These are phyloP conservation scores for Nipponacmea schrenckii DNA, from an alignment of 2,888 invertebrate genomes.

Conservation along the genomic window DNA sequence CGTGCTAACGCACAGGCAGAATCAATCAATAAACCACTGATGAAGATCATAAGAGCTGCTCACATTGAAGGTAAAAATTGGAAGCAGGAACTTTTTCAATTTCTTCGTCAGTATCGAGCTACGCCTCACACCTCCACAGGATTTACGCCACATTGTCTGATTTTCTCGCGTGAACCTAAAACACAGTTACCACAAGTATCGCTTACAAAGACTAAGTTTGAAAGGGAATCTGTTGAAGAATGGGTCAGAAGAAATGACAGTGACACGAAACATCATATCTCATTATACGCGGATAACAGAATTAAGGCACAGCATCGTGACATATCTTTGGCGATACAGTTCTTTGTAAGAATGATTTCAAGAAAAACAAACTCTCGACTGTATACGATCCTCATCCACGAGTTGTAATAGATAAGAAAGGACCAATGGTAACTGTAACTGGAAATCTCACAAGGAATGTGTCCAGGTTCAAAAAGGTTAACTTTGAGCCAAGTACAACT, in stretches of 20 bases:
- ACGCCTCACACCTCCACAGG: slow-evolving; percentile 8
- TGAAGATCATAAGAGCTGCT: slow-evolving; percentile 10
- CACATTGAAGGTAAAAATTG: slow-evolving; percentile 1
- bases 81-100: slow-evolving; percentile 11
- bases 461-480: background rate
- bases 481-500: background rate
- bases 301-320: background rate
- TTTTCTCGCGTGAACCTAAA: slow-evolving; percentile 7
- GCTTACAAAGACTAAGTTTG: background rate
- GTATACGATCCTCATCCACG: background rate
- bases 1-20: slow-evolving; percentile 15
- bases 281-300: background rate
- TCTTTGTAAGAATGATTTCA: background rate
- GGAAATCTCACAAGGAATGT: background rate
- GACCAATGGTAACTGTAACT: background rate
- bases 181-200: slow-evolving; percentile 1
- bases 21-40: slow-evolving; percentile 14
- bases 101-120: slow-evolving; percentile 10
- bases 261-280: background rate
- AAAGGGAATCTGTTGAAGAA: background rate
- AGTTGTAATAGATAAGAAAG: background rate
- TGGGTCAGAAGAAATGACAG: background rate
- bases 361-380: background rate
- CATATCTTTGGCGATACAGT: background rate
- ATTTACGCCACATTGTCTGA: slow-evolving; percentile 4